Base-by-base conservation (phyloP, 2,113 vertebrate species). In the Ptychochromis oligacanthus region DNA sequence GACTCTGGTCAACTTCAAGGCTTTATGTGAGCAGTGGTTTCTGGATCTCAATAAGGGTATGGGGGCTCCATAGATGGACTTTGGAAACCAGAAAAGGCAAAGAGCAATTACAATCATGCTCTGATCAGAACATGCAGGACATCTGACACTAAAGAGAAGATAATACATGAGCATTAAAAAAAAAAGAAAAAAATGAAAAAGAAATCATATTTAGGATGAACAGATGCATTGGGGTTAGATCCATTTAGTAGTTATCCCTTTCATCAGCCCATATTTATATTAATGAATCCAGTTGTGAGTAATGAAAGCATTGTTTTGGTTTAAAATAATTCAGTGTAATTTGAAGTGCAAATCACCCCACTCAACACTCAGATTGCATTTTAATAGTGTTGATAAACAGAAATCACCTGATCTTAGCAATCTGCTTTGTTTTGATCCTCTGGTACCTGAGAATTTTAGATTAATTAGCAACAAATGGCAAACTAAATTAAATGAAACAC, bases 391-490 rank as follows among this genome's bases (percentile, higher is more conserved):
- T 88, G 76, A 90, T 87, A 84, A 92, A 89, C 81, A 86, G 49
- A 81, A 75, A 70, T 82, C 81, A 80, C 89, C 81, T 88, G 83
- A 89, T 89, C 40, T 55, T 61, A 55, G 83, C 81, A 92, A 87
- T 83, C 86, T 78, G 70, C 76, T 80, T 89, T 86, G 79, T 89
- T 89, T 88, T 85, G 65, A 86, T 90, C 81, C 43, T 81, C 80
- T 81, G 81, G 75, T 85, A 79, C 81, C 40, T 12, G 52, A 54
- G 26, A 88, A 87, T 89, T 92, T 90, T 58, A 59, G 80, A 91
- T 90, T 90, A 88, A 90, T 92, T 88, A 88, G 64, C 65, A 72
- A 78, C 83, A 90, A 91, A 91, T 88, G 88, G 84, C 76, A 80
- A 84, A 77, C 57, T 64, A 86, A 88, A 90, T 90, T 81, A 77